Evolutionary conservation across 2,888 invertebrate genomes (phyloP).

Genomic region (Nomada goodeniana): DNA sequence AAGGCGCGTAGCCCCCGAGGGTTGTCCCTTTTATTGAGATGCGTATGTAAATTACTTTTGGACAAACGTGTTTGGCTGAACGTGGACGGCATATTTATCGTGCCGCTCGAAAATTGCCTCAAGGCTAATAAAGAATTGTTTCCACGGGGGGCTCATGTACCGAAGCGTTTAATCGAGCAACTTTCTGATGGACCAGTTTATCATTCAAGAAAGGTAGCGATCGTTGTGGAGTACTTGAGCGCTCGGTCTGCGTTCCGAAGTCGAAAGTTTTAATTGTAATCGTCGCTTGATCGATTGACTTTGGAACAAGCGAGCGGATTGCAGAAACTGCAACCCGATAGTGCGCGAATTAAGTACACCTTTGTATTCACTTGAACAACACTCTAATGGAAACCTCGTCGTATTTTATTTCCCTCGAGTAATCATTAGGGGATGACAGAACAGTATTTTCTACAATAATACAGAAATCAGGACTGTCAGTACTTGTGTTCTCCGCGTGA

Average conservation of each 20-base stretch:
- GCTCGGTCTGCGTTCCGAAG: background rate
- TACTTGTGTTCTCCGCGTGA: no score
- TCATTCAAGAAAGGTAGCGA: conserved; percentile 8
- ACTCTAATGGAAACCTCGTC: background rate
- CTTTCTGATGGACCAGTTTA: background rate
- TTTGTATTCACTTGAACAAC: background rate
- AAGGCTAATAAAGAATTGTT: background rate
- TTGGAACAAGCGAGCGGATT: conserved; percentile 5
- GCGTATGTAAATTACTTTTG: no score
- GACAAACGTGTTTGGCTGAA: no score
- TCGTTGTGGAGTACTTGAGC: background rate
- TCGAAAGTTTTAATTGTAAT: conserved; percentile 33
- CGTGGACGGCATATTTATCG: no score
- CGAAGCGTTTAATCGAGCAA: conserved; percentile 1
- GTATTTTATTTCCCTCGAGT: background rate
- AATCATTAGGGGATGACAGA: background rate
- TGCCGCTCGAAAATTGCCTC: no score
- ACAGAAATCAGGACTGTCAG: no score
- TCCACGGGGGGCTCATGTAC: background rate
- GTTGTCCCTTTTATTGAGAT: no score
- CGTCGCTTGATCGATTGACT: conserved; percentile 17
- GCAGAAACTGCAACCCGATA: background rate
- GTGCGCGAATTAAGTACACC: conserved; percentile 10
- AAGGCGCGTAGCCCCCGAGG: no score
- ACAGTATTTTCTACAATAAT: background rate